Percentiles rank a stretch among this genome's conserved stretches.
These are phyloP conservation scores for Protobothrops flavoviridis DNA, from an alignment of 2,113 vertebrate genomes.

Conservation along the genomic window DNA sequence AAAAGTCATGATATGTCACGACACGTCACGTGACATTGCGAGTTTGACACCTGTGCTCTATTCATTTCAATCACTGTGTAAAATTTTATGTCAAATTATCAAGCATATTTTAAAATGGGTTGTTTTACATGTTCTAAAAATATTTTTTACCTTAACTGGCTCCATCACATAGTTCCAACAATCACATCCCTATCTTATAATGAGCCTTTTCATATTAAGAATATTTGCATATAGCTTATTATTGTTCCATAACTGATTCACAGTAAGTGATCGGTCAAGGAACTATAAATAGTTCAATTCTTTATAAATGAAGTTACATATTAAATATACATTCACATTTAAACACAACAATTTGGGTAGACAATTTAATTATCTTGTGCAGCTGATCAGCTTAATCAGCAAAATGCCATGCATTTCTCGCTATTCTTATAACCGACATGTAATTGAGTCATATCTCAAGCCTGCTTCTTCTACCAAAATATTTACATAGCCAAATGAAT, in stretches of 20 bases:
- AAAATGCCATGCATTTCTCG: neutral
- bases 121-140: neutral
- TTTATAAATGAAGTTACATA: neutral
- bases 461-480: conserved; percentile 16
- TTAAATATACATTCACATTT: neutral
- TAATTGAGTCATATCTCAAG: conserved; percentile 7
- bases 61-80: neutral
- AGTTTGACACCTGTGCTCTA: neutral
- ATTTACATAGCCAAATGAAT: conserved; percentile 27
- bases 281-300: neutral
- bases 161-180: neutral
- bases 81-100: neutral
- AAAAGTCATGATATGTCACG: no score
- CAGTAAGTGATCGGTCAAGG: neutral
- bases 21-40: no score
- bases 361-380: neutral
- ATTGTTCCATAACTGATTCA: neutral
- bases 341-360: conserved; percentile 6
- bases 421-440: neutral
- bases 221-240: neutral
- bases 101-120: neutral
- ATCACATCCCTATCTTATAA: neutral
- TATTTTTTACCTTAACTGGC: neutral
- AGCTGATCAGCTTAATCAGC: conserved; percentile 19
- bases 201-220: neutral